Percentiles rank a stretch among this genome's conserved stretches.
phyloP scores from a whole-genome alignment of 2,113 vertebrate genomes.

The Vanacampus margaritifer region DNA sequence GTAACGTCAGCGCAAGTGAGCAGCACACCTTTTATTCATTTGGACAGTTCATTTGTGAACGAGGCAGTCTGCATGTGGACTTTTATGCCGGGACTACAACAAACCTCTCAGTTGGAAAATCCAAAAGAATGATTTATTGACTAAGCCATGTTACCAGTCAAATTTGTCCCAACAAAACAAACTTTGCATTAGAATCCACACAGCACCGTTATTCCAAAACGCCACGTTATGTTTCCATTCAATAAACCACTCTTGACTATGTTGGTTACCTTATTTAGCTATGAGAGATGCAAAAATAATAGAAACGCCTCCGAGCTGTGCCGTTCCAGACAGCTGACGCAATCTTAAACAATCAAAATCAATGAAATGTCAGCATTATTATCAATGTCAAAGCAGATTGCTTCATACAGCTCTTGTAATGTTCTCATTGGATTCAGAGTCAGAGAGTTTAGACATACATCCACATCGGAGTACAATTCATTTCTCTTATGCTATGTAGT shows the following conservation, averaged over 20 bases:
- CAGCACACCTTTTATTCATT: slow-evolving; percentile 12
- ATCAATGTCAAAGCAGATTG: neutral
- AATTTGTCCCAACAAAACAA: neutral
- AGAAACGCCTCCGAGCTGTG: neutral
- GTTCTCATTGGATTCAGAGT: too few species aligned
- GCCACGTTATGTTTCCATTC: neutral
- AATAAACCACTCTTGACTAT: neutral
- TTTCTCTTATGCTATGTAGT: too few species aligned
- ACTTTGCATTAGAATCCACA: slow-evolving; percentile 12
- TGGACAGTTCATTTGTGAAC: slow-evolving; percentile 8
- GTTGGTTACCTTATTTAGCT: neutral
- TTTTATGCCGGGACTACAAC: neutral
- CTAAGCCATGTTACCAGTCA: slow-evolving; percentile 3
- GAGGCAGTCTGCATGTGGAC: slow-evolving; percentile 1
- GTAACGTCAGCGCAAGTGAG: neutral
- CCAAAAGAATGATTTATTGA: neutral
- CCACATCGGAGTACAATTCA: too few species aligned
- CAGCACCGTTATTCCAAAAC: neutral
- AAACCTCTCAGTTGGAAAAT: neutral
- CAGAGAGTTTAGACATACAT: too few species aligned
- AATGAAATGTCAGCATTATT: neutral
- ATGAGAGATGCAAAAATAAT: neutral
- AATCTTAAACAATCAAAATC: neutral
- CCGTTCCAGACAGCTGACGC: neutral
- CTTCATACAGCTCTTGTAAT: too few species aligned